Conservation (phyloP, 2,797 vertebrate genomes). For the Acipenser oxyrinchus region DNA sequence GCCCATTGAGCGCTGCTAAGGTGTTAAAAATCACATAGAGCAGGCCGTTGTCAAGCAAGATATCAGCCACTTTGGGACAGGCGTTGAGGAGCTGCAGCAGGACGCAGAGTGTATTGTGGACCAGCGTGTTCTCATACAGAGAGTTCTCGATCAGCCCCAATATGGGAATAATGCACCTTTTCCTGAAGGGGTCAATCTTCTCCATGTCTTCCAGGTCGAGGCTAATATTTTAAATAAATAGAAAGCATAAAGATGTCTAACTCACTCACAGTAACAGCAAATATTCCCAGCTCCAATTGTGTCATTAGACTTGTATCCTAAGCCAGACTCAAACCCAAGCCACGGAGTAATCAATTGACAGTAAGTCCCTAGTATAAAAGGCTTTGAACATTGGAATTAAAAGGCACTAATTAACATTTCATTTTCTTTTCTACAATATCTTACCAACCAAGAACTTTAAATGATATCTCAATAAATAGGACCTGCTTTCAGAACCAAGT, state of each 20-base stretch:
- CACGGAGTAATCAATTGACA: no score
- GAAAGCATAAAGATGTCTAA: neutral
- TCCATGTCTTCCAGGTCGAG: slow-evolving; percentile 89
- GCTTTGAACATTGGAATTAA: no score
- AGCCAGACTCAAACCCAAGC: no score
- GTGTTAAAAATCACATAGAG: slow-evolving; percentile 94
- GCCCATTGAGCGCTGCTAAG: slow-evolving; percentile 83
- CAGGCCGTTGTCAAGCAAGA: slow-evolving; percentile 90
- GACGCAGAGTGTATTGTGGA: slow-evolving; percentile 83
- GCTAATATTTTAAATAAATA: slow-evolving; percentile 46
- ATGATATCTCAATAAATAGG: no score
- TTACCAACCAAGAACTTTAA: no score
- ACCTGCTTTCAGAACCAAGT: no score
- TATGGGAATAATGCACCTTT: slow-evolving; percentile 84
- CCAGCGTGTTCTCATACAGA: slow-evolving; percentile 80
- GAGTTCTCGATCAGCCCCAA: slow-evolving; percentile 93
- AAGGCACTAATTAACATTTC: no score
- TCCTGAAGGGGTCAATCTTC: slow-evolving; percentile 78
- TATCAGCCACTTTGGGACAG: slow-evolving; percentile 90
- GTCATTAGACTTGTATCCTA: no score
- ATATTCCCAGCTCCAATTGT: neutral
- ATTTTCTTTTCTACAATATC: no score
- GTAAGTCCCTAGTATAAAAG: no score
- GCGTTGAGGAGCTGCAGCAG: slow-evolving; percentile 88
- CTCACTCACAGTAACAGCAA: neutral